These are phyloP conservation scores for Charina bottae DNA, from an alignment of 2,113 vertebrate species.

Conservation along the genomic window DNA sequence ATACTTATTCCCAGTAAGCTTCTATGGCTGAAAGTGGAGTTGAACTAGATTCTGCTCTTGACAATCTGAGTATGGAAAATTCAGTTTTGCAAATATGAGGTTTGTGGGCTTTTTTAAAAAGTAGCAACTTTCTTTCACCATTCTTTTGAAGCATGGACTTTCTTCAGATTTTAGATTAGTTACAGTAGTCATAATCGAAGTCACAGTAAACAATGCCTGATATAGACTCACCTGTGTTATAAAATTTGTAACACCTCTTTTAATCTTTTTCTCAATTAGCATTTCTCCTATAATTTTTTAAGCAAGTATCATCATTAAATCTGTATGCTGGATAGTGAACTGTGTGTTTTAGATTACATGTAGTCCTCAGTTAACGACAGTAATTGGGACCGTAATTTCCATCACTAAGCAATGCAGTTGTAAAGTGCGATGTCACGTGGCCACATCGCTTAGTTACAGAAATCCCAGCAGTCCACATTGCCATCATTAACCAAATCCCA, in stretches of 20 bases:
- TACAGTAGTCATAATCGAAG: background rate
- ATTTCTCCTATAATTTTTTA: slow-evolving; percentile 28
- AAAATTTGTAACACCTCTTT: slow-evolving; percentile 30
- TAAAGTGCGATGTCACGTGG: background rate
- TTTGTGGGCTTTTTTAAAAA: background rate
- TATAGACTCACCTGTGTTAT: slow-evolving; percentile 23
- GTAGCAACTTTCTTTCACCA: background rate
- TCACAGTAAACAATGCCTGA: slow-evolving; percentile 19
- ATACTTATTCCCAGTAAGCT: background rate
- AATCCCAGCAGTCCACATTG: background rate
- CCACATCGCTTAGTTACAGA: background rate
- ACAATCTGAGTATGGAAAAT: background rate
- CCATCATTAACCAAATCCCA: background rate
- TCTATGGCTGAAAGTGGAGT: background rate
- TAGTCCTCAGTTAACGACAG: background rate
- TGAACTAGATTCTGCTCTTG: background rate
- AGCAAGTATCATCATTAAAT: slow-evolving; percentile 28
- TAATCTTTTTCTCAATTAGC: slow-evolving; percentile 10
- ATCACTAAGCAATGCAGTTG: background rate
- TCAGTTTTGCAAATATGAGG: background rate
- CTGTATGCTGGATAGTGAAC: slow-evolving; percentile 44
- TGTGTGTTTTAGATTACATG: slow-evolving; percentile 49
- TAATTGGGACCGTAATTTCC: background rate
- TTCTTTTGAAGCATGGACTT: slow-evolving; percentile 9
- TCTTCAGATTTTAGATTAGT: background rate